Evolutionary conservation across 2,113 vertebrate species (phyloP).

Genomic region (Oreotragus oreotragus): DNA sequence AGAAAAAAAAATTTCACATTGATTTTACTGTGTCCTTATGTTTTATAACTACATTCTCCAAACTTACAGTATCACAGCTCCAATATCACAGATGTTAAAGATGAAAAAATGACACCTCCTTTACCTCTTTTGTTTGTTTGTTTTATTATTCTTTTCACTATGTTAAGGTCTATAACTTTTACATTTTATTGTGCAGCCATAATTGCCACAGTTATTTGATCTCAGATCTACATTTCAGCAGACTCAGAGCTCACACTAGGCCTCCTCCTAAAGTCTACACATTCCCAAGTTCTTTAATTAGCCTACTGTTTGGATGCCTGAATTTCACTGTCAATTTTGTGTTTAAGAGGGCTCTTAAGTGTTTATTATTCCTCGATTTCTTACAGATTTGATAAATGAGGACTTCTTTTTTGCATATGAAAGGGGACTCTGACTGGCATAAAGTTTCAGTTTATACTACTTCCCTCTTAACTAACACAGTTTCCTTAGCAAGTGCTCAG

Average conservation of each 20-base stretch:
- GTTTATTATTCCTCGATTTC: not conserved
- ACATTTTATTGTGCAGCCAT: not conserved
- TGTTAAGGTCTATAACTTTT: not conserved
- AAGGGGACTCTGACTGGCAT: not conserved
- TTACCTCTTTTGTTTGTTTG: not conserved
- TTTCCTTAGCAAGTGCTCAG: not conserved
- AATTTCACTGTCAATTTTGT: not conserved
- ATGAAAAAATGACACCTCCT: not conserved
- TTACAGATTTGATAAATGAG: not conserved
- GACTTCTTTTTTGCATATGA: not conserved
- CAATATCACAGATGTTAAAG: not conserved
- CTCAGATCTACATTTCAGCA: not conserved
- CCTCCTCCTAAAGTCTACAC: too few species aligned
- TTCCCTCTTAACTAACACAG: not conserved
- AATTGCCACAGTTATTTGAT: not conserved
- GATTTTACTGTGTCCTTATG: not conserved
- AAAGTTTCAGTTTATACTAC: not conserved
- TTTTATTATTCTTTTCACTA: not conserved
- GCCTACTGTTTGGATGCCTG: not conserved
- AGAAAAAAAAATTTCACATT: conserved; percentile 16
- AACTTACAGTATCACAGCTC: not conserved
- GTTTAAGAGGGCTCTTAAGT: not conserved
- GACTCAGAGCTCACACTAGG: not conserved
- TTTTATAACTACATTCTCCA: not conserved
- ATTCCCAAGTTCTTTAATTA: not conserved